A percentile compares a stretch with the other conserved stretches of the same genome.
These are phyloP conservation scores for Periplaneta americana DNA, from an alignment of 1,140 invertebrate genomes.

Conservation along the genomic window DNA sequence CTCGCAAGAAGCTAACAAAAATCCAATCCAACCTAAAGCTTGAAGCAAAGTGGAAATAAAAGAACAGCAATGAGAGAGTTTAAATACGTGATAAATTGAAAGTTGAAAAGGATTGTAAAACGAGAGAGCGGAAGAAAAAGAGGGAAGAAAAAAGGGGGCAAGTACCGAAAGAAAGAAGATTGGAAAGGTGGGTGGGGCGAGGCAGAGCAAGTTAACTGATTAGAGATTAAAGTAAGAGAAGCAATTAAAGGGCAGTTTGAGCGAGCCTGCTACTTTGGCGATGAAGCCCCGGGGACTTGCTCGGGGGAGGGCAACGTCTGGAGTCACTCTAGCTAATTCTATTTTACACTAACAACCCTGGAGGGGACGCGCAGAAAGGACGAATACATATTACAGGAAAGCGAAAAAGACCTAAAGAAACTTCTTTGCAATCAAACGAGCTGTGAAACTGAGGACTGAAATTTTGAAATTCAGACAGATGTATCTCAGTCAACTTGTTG, in stretches of 20 bases:
- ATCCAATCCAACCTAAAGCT: slow-evolving; percentile 6
- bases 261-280: not conserved
- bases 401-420: not conserved
- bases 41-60: slow-evolving; percentile 1
- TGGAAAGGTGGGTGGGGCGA: not conserved
- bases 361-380: not conserved
- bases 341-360: not conserved
- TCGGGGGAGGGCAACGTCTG: not conserved
- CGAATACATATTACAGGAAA: not conserved
- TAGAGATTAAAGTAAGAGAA: slow-evolving; percentile 1
- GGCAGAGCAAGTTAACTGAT: not conserved
- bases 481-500: too few relatives aligned
- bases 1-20: not conserved
- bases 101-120: slow-evolving; percentile 1
- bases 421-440: not conserved
- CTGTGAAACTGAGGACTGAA: not conserved
- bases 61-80: slow-evolving; percentile 2
- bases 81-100: slow-evolving; percentile 11
- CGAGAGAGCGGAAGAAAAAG: not conserved
- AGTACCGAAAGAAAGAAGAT: not conserved
- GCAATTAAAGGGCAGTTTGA: not conserved
- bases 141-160: not conserved
- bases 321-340: not conserved
- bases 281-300: not conserved
- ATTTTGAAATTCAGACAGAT: not conserved